Evolutionary conservation across 1,140 invertebrate genomes (phyloP).

Genomic region (Drosophila melanica): DNA sequence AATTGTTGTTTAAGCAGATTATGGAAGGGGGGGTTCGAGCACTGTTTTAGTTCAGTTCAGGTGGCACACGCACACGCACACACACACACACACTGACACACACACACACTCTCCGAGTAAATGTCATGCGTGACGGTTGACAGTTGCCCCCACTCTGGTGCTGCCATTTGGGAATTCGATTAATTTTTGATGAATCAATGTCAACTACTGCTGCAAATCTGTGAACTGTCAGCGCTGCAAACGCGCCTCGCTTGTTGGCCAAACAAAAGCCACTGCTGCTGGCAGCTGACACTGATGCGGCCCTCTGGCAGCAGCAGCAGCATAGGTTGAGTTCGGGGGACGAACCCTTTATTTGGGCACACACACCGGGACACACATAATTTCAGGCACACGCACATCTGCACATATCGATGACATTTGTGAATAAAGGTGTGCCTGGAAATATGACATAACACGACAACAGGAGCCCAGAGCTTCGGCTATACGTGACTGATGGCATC

Average conservation of each 20-base stretch:
- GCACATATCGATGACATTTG: conserved; percentile 55
- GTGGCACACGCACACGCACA: conserved; percentile 22
- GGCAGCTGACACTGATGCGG: conserved; percentile 35
- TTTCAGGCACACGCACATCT: conserved; percentile 45
- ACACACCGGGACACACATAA: conserved; percentile 44
- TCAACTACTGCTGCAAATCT: conserved; percentile 79
- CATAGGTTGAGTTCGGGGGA: neutral
- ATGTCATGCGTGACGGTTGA: conserved; percentile 59
- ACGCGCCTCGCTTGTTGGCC: conserved; percentile 35
- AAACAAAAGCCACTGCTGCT: conserved; percentile 55
- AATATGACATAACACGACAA: conserved; percentile 63
- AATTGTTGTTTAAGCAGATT: conserved; percentile 74
- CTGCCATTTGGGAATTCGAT: conserved; percentile 65
- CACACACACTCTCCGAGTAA: neutral
- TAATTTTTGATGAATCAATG: conserved; percentile 82
- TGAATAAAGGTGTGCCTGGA: conserved; percentile 48
- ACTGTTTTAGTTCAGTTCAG: conserved; percentile 1
- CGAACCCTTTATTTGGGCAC: conserved; percentile 21
- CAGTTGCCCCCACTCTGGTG: conserved; percentile 36
- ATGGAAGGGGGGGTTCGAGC: conserved; percentile 24
- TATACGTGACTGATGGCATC: conserved; percentile 49
- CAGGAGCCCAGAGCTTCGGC: neutral
- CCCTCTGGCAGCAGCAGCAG: neutral
- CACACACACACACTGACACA: neutral
- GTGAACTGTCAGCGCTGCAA: conserved; percentile 62